Conservation (phyloP, 2,113 vertebrate genomes). For the Eurypyga helias region DNA sequence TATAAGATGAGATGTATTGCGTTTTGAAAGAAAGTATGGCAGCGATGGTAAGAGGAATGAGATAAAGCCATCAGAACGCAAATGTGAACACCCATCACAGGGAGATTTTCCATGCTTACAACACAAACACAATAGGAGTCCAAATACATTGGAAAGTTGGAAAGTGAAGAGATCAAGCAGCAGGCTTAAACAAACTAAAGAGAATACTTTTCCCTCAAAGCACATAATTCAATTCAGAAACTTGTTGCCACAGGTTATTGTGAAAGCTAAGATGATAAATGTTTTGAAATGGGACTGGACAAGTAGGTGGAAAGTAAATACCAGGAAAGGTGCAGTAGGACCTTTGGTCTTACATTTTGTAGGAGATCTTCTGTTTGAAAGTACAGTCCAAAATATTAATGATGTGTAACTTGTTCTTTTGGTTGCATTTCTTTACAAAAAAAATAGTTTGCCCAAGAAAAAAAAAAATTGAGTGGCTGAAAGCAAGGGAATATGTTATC, state of each 20-base stretch:
- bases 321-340: not conserved
- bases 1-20: not conserved
- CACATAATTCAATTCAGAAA: constrained; percentile 5
- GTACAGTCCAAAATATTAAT: not conserved
- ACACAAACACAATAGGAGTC: not conserved
- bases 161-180: not conserved
- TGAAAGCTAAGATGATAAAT: constrained; percentile 13
- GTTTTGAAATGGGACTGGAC: constrained; percentile 4
- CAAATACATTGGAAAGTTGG: not conserved
- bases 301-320: constrained; percentile 6
- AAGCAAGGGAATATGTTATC: not conserved
- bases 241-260: not conserved
- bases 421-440: not conserved
- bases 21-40: not conserved
- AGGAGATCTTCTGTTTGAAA: not conserved
- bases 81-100: not conserved
- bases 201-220: constrained; percentile 4
- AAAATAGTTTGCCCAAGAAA: not conserved
- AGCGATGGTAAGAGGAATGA: not conserved
- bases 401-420: not conserved
- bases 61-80: not conserved
- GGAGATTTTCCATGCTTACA: not conserved
- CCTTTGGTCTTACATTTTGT: not conserved
- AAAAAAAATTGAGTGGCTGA: not conserved
- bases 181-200: constrained; percentile 20